These are phyloP conservation scores for Laothoe populi DNA, from an alignment of 2,888 invertebrate genomes.

Conservation along the genomic window DNA sequence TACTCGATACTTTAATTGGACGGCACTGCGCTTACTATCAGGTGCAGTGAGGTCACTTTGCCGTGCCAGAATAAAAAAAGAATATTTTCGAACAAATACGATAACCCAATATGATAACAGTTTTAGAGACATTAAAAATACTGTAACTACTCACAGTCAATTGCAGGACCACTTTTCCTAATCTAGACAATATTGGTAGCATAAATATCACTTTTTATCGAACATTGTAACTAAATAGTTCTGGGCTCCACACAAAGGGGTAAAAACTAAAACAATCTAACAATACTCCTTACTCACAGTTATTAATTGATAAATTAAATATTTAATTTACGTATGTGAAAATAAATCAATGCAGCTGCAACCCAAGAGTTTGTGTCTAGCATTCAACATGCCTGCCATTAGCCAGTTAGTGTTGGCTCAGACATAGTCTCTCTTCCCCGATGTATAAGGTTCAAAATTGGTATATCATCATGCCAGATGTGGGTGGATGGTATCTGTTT, in stretches of 20 bases:
- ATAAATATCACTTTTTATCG: background rate
- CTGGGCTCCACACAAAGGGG: background rate
- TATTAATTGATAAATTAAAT: slow-evolving; percentile 16
- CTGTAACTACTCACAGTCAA: background rate
- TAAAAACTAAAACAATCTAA: slow-evolving; percentile 9
- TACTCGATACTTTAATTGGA: no score
- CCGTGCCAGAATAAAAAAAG: no score
- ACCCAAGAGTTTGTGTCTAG: slow-evolving; percentile 16
- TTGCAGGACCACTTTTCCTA: background rate
- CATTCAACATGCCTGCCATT: background rate
- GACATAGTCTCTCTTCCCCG: background rate
- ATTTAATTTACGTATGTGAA: slow-evolving; percentile 19
- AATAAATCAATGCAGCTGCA: slow-evolving; percentile 20
- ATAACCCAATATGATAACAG: no score
- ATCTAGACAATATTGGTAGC: background rate
- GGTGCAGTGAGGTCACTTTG: no score
- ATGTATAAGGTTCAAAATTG: slow-evolving; percentile 1
- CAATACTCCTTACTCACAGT: background rate
- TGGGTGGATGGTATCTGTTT: slow-evolving; percentile 36
- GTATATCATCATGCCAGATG: background rate
- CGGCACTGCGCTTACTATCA: no score
- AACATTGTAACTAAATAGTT: background rate
- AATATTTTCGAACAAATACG: no score
- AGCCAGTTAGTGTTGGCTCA: background rate
- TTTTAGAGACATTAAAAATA: no score